phyloP scores from a whole-genome alignment of 2,797 vertebrate genomes.

The Megalops cyprinoides region DNA sequence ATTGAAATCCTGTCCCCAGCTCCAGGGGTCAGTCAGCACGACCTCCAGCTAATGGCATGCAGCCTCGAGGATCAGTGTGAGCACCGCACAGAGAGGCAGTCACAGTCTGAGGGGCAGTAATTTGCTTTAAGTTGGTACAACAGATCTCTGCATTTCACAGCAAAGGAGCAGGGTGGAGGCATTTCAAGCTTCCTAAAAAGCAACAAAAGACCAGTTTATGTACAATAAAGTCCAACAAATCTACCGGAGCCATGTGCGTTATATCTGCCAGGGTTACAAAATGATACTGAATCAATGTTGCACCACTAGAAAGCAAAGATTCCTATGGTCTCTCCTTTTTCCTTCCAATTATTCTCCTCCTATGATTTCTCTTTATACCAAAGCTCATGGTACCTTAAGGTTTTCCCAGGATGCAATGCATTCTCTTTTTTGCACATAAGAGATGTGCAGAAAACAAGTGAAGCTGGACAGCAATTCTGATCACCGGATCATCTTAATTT shows the following conservation, averaged over 20 bases:
- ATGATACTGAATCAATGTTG: too few relatives aligned
- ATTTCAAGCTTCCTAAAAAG: background rate
- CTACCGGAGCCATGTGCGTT: background rate
- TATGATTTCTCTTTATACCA: too few relatives aligned
- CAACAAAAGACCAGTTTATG: background rate
- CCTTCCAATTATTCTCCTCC: too few relatives aligned
- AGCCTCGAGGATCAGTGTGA: background rate
- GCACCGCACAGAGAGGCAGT: background rate
- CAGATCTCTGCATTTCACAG: background rate
- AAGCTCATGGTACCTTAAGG: too few relatives aligned
- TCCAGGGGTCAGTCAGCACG: slow-evolving; percentile 3
- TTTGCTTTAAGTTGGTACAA: background rate
- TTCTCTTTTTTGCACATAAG: too few relatives aligned
- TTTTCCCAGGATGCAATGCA: too few relatives aligned
- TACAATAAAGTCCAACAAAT: background rate
- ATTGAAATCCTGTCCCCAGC: background rate
- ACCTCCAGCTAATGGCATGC: background rate
- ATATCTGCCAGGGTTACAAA: background rate
- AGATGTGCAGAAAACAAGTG: too few relatives aligned
- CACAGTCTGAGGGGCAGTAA: background rate
- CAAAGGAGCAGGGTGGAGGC: background rate
- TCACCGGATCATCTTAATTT: too few relatives aligned
- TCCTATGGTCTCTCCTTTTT: too few relatives aligned
- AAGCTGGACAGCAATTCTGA: too few relatives aligned
- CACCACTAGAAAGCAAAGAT: background rate